phyloP scores from a whole-genome alignment of 37 sponge, comb jelly and placozoan genomes.

The Spongia lamella region DNA sequence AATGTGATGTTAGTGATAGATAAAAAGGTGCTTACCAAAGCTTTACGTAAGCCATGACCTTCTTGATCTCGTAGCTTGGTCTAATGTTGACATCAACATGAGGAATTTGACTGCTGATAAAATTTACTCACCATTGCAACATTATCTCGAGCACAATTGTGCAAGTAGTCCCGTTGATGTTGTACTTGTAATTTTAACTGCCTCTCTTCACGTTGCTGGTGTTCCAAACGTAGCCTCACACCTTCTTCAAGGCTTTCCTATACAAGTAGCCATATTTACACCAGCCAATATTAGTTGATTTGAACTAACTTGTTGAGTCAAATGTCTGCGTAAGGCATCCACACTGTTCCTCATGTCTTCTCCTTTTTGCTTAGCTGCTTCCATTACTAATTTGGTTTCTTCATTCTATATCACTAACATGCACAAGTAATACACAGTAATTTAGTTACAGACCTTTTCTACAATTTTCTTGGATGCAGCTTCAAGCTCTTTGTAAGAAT shows the following conservation, averaged over 20 bases:
- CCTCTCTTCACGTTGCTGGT: slow-evolving; percentile 24
- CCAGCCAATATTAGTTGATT: not conserved
- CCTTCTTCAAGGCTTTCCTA: slow-evolving; percentile 13
- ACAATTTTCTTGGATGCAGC: not conserved
- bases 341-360: slow-evolving; percentile 38
- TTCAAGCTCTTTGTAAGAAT: slow-evolving; percentile 21
- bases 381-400: not conserved
- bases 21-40: slow-evolving; percentile 11
- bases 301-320: slow-evolving; percentile 14
- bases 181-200: slow-evolving; percentile 12
- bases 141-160: slow-evolving; percentile 40
- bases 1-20: not conserved
- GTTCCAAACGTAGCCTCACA: slow-evolving; percentile 7
- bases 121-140: slow-evolving; percentile 43
- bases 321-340: slow-evolving; percentile 22
- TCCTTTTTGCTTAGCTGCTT: not conserved
- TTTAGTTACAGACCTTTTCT: no score
- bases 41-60: slow-evolving; percentile 35
- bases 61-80: slow-evolving; percentile 59
- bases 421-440: no score
- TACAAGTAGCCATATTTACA: not conserved
- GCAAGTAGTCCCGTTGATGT: slow-evolving; percentile 9
- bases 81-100: slow-evolving; percentile 7
- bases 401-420: not conserved
- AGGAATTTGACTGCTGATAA: not conserved